These are phyloP conservation scores for Drosophila watanabei DNA, from an alignment of 1,140 invertebrate species.

Conservation along the genomic window DNA sequence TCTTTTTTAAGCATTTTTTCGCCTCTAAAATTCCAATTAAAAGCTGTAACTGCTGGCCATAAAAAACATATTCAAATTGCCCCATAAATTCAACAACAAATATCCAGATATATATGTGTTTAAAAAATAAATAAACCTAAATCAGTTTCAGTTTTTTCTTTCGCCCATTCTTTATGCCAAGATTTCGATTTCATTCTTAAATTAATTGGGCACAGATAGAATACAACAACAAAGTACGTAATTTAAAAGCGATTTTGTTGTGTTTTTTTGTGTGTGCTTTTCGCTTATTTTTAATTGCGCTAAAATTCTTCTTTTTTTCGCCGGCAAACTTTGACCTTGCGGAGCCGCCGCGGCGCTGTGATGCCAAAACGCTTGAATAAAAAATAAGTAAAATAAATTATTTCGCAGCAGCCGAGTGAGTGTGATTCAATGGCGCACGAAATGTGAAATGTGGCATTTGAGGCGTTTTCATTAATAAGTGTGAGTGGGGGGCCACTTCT, in stretches of 20 bases:
- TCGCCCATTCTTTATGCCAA: conserved; percentile 42
- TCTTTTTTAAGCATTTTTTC: too few species aligned
- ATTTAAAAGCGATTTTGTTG: conserved; percentile 66
- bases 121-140: conserved; percentile 42
- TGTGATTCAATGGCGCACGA: conserved; percentile 69
- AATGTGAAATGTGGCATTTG: conserved; percentile 73
- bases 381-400: conserved; percentile 52
- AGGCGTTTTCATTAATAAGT: conserved; percentile 82
- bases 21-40: conserved; percentile 24
- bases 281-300: conserved; percentile 62
- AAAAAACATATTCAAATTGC: conserved; percentile 47
- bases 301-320: conserved; percentile 60
- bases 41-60: conserved; percentile 29
- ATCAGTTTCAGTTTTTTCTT: not conserved
- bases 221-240: conserved; percentile 52
- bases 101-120: not conserved
- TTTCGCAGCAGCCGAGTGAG: conserved; percentile 30
- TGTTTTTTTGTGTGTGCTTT: conserved; percentile 18
- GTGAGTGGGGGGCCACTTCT: not conserved
- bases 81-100: conserved; percentile 22
- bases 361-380: conserved; percentile 48
- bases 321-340: conserved; percentile 75
- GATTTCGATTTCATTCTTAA: conserved; percentile 81
- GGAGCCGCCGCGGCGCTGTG: conserved; percentile 33
- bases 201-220: conserved; percentile 69